Evolutionary conservation across 2,888 invertebrate genomes (phyloP).

Genomic region (Uloborus plumipes): DNA sequence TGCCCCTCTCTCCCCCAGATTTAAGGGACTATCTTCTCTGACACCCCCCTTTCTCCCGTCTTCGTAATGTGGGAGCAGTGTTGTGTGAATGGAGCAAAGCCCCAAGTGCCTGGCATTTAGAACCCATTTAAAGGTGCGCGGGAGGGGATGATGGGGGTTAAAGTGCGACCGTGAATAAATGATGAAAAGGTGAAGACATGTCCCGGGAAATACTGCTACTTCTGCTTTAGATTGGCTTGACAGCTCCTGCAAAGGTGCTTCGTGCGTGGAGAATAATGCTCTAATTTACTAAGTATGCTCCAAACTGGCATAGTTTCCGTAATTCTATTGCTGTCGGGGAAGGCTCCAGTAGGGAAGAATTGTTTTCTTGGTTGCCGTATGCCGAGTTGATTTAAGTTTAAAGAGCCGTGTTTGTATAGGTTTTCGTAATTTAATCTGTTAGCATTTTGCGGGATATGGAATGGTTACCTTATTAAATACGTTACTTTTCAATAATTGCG

Average conservation of each 20-base stretch:
- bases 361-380: neutral
- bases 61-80: conserved; percentile 43
- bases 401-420: neutral
- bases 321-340: neutral
- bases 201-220: conserved; percentile 20
- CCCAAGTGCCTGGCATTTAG: conserved; percentile 38
- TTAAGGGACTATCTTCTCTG: conserved; percentile 25
- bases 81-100: conserved; percentile 15
- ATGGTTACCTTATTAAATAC: no score
- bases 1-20: neutral
- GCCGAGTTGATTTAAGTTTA: neutral
- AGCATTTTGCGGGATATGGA: no score
- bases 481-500: no score
- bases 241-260: conserved; percentile 3
- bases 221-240: conserved; percentile 6
- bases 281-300: conserved; percentile 25
- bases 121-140: conserved; percentile 45
- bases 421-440: neutral
- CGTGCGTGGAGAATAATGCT: conserved; percentile 32
- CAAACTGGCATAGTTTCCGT: neutral
- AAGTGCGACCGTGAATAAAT: conserved; percentile 51
- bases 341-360: neutral
- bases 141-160: conserved; percentile 19
- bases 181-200: conserved; percentile 51
- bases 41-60: conserved; percentile 7